Evolutionary conservation across 2,797 vertebrate species (phyloP), one percentile per base, ranked within the genome.

Genomic region (Hemibagrus guttatus): DNA sequence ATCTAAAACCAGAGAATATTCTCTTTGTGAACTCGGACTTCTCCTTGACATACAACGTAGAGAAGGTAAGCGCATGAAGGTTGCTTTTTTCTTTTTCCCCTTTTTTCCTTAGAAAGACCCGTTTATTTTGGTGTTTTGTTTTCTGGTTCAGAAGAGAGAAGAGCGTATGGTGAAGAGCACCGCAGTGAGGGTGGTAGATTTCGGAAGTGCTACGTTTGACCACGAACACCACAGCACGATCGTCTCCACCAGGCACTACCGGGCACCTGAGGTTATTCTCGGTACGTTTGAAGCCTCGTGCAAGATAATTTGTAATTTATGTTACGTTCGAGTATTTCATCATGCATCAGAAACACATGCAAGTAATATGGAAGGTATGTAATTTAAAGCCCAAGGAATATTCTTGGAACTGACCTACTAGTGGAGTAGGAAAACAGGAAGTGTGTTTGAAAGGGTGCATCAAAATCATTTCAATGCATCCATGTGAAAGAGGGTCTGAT

Each of bases 151-250:
- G 98, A 99, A 99, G 91, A 95, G 98, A 68, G 98, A 99, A 0
- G 98, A 99, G 90, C 94, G 98, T 79, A 97, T 95, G 0, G 96
- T 99, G 83, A 99, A 98, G 94, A 98, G 92, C 94, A 98, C 98
- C 0, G 96, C 96, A 0, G 96, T 99, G 68, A 95, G 98, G 0
- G 96, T 99, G 26, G 98, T 99, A 56, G 98, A 99, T 90, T 99
- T 99, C 0, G 98, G 98, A 91, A 99, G 98, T 0, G 98, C 98
- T 89, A 99, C 98, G 0, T 99, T 99, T 68, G 98, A 99, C 92
- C 97, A 99, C 0, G 98, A 99, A 87, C 98, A 99, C 87, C 98
- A 99, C 94, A 99, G 98, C 94, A 99, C 98, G 39, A 99, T 99
- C 0, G 98, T 99, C 64, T 99, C 98, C 26, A 99, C 98, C 4